These are phyloP conservation scores for Nothoprocta pentlandii DNA, from an alignment of 2,113 vertebrate genomes.

Conservation along the genomic window DNA sequence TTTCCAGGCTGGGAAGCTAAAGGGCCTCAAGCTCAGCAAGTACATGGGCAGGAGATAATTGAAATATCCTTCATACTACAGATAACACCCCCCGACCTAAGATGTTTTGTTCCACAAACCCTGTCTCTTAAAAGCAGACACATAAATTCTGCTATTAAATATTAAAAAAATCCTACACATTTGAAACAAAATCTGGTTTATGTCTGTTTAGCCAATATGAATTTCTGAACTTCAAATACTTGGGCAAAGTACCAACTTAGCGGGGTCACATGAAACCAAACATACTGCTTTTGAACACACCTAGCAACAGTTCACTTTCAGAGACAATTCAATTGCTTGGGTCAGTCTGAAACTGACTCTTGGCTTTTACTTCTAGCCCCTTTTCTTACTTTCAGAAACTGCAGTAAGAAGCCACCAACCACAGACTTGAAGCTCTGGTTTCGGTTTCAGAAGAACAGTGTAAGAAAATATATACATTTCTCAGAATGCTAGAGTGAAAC, in stretches of 20 bases:
- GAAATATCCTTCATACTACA: background rate
- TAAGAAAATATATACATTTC: background rate
- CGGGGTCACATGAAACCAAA: background rate
- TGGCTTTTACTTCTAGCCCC: background rate
- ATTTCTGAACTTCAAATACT: background rate
- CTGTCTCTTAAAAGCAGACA: background rate
- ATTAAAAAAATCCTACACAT: background rate
- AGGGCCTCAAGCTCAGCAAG: background rate
- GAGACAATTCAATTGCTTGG: background rate
- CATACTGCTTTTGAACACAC: background rate
- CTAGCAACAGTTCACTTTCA: background rate
- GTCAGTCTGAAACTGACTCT: background rate
- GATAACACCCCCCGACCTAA: rapidly evolving
- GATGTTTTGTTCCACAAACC: background rate
- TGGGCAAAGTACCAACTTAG: background rate
- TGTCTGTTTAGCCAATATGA: background rate
- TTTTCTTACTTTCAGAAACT: background rate
- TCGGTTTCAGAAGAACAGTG: background rate
- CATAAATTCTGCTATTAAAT: background rate
- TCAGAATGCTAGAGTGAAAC: background rate
- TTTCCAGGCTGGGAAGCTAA: background rate
- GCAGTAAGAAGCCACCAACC: background rate
- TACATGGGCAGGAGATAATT: background rate
- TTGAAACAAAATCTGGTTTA: background rate
- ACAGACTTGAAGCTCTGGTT: background rate